Evolutionary conservation across 2,113 vertebrate species (phyloP).

Genomic region (Upupa epops): DNA sequence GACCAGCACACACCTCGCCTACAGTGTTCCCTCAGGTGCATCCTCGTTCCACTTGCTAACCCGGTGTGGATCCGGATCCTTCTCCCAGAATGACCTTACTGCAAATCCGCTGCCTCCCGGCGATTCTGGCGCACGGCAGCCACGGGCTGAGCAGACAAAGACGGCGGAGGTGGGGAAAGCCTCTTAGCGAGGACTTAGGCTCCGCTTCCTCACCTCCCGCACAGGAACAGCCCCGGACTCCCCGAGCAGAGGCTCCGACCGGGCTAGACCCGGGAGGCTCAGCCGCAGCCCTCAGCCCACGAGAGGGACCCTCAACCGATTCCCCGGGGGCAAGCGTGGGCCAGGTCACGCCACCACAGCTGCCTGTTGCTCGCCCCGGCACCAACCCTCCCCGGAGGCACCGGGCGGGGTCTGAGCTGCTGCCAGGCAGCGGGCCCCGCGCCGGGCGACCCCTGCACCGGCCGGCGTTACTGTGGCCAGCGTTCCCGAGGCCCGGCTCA

Average conservation of each 20-base stretch:
- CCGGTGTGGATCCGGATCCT: background rate
- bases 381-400: background rate
- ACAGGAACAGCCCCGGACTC: background rate
- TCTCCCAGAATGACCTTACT: background rate
- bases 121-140: background rate
- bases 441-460: background rate
- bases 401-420: background rate
- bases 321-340: background rate
- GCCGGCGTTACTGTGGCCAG: background rate
- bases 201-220: background rate
- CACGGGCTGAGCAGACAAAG: background rate
- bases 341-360: background rate
- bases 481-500: no score
- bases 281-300: background rate
- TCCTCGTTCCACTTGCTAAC: background rate
- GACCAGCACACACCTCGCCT: background rate
- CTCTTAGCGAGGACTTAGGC: background rate
- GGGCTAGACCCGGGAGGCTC: background rate
- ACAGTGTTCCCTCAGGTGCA: rapidly evolving
- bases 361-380: background rate
- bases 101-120: background rate
- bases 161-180: slow-evolving; percentile 1
- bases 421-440: background rate
- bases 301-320: background rate
- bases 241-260: background rate